Base-by-base conservation (phyloP, 2,797 vertebrate species). In the Danio jaintianensis region DNA sequence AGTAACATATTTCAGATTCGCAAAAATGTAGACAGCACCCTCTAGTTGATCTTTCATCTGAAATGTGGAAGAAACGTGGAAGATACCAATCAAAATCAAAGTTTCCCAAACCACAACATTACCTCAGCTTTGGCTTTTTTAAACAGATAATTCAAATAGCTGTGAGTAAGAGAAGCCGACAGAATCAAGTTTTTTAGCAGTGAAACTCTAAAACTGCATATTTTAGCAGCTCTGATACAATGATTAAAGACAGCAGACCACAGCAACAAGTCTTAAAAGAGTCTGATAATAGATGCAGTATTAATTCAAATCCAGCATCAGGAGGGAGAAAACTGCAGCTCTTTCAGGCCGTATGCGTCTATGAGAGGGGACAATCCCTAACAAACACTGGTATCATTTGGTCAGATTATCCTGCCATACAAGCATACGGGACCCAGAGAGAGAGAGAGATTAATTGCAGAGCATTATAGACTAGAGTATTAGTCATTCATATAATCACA, bases 361-460 rank as follows among this genome's bases (percentile, higher is more conserved):
- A 52, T 67, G 16, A 38, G 42, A 45, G 16, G 63, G 3, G 9
- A 29, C 52, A 69, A 69, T 69, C 18, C 9, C 22, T 73, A 61
- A 64, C 76, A 80, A 83, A 85, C 76, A 74, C 18, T 47, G 45
- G 55, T 58, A 69, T 80, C 47, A 71, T 67, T 75, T 73, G 42
- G 69, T 77, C 58, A 78, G 81, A 86, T 82, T 69, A 84, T 71
- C 67, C 63, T 61, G 66, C 45, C 58, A 62, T 45, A 76, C 72
- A 63, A 75, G 64, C 72, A 70, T 45, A 53, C 6, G 7, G 6
- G 22, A 53, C n/a, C 45, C 29, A 70, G n/a, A 42, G n/a, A 68
- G 42, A 43, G 71, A 68, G 7, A 62, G 13, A 75, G 29, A 72
- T 42, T 66, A 15, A 56, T 38, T 59, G n/a, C 53, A 59, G 22